Evolutionary conservation across 2,888 invertebrate genomes (phyloP).

Genomic region (Acleris literana): DNA sequence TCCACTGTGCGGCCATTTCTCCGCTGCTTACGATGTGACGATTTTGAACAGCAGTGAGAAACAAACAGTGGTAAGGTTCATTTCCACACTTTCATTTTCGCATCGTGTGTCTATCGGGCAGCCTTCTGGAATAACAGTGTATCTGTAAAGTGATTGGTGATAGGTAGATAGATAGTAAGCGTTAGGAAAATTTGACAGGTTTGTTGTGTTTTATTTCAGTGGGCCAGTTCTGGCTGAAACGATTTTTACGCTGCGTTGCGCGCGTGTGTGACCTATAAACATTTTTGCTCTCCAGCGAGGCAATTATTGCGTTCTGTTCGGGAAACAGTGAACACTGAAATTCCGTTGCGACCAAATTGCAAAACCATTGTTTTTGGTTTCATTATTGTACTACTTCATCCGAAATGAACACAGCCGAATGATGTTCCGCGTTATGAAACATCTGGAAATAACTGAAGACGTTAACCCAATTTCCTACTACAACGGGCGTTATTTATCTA

Average conservation of each 20-base stretch:
- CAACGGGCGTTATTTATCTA: conserved; percentile 6
- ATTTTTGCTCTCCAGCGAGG: conserved; percentile 22
- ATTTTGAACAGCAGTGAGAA: conserved; percentile 61
- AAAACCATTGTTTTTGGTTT: conserved; percentile 22
- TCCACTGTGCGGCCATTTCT: conserved; percentile 37
- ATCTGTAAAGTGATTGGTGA: conserved; percentile 11
- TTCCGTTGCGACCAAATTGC: conserved; percentile 11
- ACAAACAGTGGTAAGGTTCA: conserved; percentile 53
- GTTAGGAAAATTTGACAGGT: conserved; percentile 21
- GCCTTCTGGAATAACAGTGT: conserved; percentile 3
- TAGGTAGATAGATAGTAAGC: conserved; percentile 6
- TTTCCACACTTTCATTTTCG: conserved; percentile 35
- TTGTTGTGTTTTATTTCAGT: conserved; percentile 17
- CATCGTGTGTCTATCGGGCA: conserved; percentile 19
- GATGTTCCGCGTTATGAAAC: conserved; percentile 23
- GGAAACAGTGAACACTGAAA: conserved; percentile 27
- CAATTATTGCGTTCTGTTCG: conserved; percentile 19
- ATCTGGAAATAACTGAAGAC: conserved; percentile 19
- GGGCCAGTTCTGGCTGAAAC: not conserved
- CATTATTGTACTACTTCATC: conserved; percentile 5
- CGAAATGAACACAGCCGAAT: conserved; percentile 5
- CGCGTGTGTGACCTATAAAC: conserved; percentile 23
- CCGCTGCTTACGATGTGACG: conserved; percentile 44
- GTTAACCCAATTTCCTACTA: conserved; percentile 20
- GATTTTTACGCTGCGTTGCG: conserved; percentile 9